Evolutionary conservation across 2,113 vertebrate species (phyloP), one percentile per base, ranked within the genome.

Genomic region (Leptocoma aspasia): DNA sequence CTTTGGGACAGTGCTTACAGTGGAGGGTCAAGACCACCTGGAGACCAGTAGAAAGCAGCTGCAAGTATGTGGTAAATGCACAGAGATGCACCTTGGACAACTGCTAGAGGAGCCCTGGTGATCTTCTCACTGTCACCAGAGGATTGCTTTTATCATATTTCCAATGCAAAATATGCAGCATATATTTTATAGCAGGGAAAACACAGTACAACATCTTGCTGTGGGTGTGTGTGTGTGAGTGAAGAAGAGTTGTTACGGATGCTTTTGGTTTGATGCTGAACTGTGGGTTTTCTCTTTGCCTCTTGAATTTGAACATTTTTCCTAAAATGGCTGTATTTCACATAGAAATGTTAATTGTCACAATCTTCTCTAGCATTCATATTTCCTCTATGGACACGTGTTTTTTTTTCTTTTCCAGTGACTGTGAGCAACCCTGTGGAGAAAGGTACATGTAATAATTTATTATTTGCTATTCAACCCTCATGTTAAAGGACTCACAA

Each of bases 341-440:
- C 28, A 22, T 6, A 16, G 49, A 54, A 88, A n/a, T 2, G 2
- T 68, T 37, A 16, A 31, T 56, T 81, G 30, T 70, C n/a, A n/a
- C 42, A 57, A 57, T 13, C 26, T 41, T 86, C 11, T 35, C 47
- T 52, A 60, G 16, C 59, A 59, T 35, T 81, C 14, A 13, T 35
- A 1, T 92, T 76, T 76, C 24, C 26, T 69, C 37, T 73, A 15
- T 82, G 70, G 82, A 75, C 60, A 65, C 8, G 0, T 90, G 13
- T 16, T 44, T 47, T 71, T 27, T 63, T 65, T 88, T 64, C 64
- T 89, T 97, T 96, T 90, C 82, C 98, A 99, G 99, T 99, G 92
- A 99, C 99, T 45, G 88, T 99, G 92, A 98, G 94, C 89, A 99
- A 99, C 94, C 93, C 98, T 42, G 82, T 98, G 82, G 99, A 99